Evolutionary conservation across 1,140 invertebrate species (phyloP).

Genomic region (Triops longicaudatus): DNA sequence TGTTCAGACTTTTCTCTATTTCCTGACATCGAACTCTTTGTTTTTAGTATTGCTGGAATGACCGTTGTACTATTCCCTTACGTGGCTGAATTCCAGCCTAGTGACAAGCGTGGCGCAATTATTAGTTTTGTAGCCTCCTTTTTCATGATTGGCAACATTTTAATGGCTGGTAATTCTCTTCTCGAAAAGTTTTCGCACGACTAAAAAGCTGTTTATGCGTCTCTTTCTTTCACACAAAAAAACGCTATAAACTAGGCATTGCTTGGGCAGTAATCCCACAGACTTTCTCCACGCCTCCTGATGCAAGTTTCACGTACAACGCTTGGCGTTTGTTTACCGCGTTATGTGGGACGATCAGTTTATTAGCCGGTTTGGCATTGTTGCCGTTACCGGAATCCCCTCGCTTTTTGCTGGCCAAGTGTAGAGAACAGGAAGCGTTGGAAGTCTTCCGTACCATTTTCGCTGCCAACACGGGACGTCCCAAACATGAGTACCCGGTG

Average conservation of each 20-base stretch:
- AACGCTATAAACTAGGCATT: constrained; percentile 46
- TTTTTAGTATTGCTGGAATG: background rate
- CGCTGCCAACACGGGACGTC: constrained; percentile 43
- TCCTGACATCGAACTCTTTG: background rate
- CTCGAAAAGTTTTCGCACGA: background rate
- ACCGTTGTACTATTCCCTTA: background rate
- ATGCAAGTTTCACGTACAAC: constrained; percentile 31
- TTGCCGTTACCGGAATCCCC: constrained; percentile 60
- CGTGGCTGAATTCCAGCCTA: background rate
- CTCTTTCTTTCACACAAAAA: background rate
- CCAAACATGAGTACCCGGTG: constrained; percentile 39
- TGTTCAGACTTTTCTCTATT: background rate
- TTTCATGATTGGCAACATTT: background rate
- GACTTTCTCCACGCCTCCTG: constrained; percentile 39
- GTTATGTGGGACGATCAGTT: constrained; percentile 15
- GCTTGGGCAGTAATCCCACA: constrained; percentile 64
- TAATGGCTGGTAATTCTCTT: background rate
- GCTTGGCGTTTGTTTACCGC: background rate
- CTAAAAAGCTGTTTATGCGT: background rate
- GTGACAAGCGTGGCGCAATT: background rate
- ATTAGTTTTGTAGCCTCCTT: background rate
- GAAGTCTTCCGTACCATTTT: constrained; percentile 49
- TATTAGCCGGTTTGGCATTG: constrained; percentile 46
- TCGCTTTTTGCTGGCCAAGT: constrained; percentile 52
- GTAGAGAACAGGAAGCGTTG: constrained; percentile 46